Evolutionary conservation across 2,888 invertebrate genomes (phyloP).

Genomic region (Ditula angustiorana): DNA sequence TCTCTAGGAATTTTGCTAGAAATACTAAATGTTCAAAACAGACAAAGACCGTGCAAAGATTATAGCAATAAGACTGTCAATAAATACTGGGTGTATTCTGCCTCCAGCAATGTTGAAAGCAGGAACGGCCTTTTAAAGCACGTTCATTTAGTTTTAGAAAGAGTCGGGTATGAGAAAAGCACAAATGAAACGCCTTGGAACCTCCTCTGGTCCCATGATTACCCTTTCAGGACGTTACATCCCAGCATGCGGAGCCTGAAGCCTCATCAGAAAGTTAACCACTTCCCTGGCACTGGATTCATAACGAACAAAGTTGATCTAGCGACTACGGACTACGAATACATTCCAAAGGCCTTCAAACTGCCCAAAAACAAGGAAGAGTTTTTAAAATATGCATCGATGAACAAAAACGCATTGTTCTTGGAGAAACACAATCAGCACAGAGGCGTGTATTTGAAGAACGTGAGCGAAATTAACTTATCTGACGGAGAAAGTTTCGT

Average conservation of each 20-base stretch:
- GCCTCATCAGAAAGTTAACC: constrained; percentile 93
- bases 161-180: constrained; percentile 89
- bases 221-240: constrained; percentile 90
- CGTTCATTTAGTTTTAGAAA: constrained; percentile 91
- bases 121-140: constrained; percentile 90
- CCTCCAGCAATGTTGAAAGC: constrained; percentile 81
- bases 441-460: constrained; percentile 92
- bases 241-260: constrained; percentile 84
- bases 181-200: constrained; percentile 89
- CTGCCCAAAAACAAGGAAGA: constrained; percentile 91
- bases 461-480: constrained; percentile 89
- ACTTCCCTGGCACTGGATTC: constrained; percentile 97
- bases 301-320: constrained; percentile 96
- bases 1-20: constrained; percentile 67
- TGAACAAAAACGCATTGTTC: constrained; percentile 90
- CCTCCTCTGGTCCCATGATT: constrained; percentile 97
- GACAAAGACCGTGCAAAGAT: constrained; percentile 49
- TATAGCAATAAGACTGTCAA: constrained; percentile 46
- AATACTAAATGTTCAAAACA: constrained; percentile 61
- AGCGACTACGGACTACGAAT: constrained; percentile 91
- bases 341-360: constrained; percentile 95
- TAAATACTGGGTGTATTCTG: constrained; percentile 87
- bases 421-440: constrained; percentile 97
- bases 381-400: constrained; percentile 88
- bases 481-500: constrained; percentile 91